Evolutionary conservation across 2,888 invertebrate species (phyloP).

Genomic region (Slavum lentiscoides): DNA sequence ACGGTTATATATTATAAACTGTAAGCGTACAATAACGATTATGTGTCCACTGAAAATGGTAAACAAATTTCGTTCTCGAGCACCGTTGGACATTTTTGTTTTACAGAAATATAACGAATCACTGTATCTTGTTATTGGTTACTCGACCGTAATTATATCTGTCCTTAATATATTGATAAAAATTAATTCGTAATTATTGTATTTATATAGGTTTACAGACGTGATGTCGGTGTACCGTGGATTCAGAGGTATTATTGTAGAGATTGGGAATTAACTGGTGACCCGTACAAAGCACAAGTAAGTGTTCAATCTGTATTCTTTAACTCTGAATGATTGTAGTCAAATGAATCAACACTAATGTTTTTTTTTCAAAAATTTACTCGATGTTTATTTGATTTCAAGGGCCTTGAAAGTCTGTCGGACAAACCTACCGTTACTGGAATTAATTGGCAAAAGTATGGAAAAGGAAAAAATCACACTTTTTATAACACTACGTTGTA

Average conservation of each 20-base stretch:
- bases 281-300: conserved; percentile 68
- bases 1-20: too few relatives aligned
- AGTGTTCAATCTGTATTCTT: conserved; percentile 55
- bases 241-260: conserved; percentile 66
- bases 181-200: background rate
- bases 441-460: conserved; percentile 41
- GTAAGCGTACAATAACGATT: too few relatives aligned
- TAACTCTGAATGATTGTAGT: too few relatives aligned
- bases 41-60: too few relatives aligned
- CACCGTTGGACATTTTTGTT: too few relatives aligned
- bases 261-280: conserved; percentile 66
- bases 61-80: too few relatives aligned
- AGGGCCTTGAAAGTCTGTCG: conserved; percentile 55
- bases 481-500: conserved; percentile 33
- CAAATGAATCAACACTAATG: too few relatives aligned
- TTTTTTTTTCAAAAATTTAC: background rate
- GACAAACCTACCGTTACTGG: conserved; percentile 44
- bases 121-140: too few relatives aligned
- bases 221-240: conserved; percentile 63
- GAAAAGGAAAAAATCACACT: conserved; percentile 18
- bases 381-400: background rate
- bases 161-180: background rate
- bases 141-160: too few relatives aligned
- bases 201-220: conserved; percentile 60
- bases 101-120: too few relatives aligned